Base-by-base conservation (phyloP, 2,888 invertebrate genomes). In the Caenorhabditis virilis region DNA sequence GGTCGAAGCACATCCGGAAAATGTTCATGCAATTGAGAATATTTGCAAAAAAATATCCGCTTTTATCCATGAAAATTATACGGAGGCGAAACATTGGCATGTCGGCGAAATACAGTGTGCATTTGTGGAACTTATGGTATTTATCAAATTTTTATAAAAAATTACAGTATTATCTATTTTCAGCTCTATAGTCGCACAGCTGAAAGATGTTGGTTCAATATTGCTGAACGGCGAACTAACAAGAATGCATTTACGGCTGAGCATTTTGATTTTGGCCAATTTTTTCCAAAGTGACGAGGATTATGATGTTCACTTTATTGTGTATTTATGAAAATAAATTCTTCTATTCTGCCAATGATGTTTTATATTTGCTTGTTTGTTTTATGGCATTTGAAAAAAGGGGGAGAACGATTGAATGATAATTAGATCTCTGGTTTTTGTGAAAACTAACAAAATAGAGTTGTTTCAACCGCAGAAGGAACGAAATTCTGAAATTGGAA, bases 41-140 rank as follows among this genome's bases (percentile, higher is more conserved):
- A 13, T 43, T 11, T 15, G 27, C 20, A 39, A 36, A 9, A 36
- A 41, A 26, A 42, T 57, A 9, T 11, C 15, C 3, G 22, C 25
- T 1, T 49, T 62, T n/a, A 33, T 62, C 11, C 43, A 52, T 16
- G 53, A 52, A 2, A 52, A 53, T 23, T 62, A 57, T 22, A 16
- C 30, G 38, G 33, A 53, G 7, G 16, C 20, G n/a, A 62, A 62
- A 33, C 3, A 11, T 3, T 4, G n/a, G 3, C 56, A 62, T 53
- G 15, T 57, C 39, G 52, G 16, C 6, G 62, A 62, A 41, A 42
- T 62, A 22, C 56, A 57, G 25, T 26, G 43, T 13, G 49, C 48
- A 20, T 27, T 62, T 6, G 39, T 26, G 11, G 56, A 56, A 20
- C 16, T 62, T 15, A 41, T 45, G n/a, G 60, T 60, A 0, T 42